phyloP scores from a whole-genome alignment of 2,113 vertebrate genomes.

The Fukomys damarensis region DNA sequence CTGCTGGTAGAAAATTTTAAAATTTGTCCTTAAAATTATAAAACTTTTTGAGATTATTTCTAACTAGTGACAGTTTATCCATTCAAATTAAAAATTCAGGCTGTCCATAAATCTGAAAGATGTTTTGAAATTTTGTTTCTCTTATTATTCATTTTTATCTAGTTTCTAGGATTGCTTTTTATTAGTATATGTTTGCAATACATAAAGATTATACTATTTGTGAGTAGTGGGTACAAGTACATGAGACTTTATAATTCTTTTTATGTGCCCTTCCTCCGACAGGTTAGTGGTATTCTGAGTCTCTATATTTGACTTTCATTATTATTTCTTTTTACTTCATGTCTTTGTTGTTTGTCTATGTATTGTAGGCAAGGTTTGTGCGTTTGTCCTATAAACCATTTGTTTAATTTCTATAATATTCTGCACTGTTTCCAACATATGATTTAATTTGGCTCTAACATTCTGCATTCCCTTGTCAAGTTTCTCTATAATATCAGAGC shows the following conservation, averaged over 20 bases:
- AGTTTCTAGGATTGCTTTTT: background rate
- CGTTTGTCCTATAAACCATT: background rate
- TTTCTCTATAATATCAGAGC: background rate
- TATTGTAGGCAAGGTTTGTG: background rate
- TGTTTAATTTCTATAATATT: background rate
- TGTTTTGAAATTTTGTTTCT: conserved; percentile 3
- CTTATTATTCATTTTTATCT: conserved; percentile 20
- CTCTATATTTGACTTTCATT: background rate
- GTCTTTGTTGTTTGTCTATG: background rate
- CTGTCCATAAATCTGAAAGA: background rate
- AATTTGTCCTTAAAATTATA: conserved; percentile 37
- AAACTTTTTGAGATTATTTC: background rate
- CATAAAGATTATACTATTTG: background rate
- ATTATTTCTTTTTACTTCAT: background rate
- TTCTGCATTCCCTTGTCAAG: background rate
- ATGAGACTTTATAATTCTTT: background rate
- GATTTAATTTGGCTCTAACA: background rate
- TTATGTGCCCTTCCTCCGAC: background rate
- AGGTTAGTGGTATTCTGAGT: background rate
- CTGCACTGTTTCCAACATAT: background rate
- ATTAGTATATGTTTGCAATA: background rate
- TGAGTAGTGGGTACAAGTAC: background rate
- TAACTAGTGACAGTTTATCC: background rate
- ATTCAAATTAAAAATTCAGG: conserved; percentile 7
- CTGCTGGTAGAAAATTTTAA: background rate